Percentiles rank a stretch among this genome's conserved stretches.
phyloP scores from a whole-genome alignment of 2,888 invertebrate species.

The Aspidiotus destructor region DNA sequence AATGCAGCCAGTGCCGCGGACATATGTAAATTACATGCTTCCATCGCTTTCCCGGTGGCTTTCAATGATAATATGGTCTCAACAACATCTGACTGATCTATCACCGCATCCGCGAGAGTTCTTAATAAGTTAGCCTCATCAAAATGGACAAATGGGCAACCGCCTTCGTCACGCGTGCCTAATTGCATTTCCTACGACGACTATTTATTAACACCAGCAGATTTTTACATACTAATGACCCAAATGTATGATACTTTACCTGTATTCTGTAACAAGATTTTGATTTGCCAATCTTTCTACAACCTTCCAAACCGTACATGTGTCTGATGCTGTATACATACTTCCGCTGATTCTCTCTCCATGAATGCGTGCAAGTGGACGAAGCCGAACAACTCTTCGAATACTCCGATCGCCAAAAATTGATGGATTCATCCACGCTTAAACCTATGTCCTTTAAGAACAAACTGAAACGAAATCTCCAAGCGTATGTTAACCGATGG shows the following conservation, averaged over 20 bases:
- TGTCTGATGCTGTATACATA: conserved; percentile 60
- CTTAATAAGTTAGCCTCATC: conserved; percentile 40
- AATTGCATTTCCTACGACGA: conserved; percentile 40
- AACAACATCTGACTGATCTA: conserved; percentile 1
- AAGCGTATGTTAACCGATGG: conserved; percentile 57
- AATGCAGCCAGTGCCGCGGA: background rate
- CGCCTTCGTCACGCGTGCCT: conserved; percentile 48
- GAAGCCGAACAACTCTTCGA: conserved; percentile 39
- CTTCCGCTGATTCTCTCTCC: conserved; percentile 54
- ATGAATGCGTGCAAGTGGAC: conserved; percentile 52
- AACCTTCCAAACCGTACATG: conserved; percentile 61
- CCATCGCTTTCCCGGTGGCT: conserved; percentile 4
- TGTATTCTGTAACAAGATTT: conserved; percentile 53
- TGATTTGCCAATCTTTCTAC: conserved; percentile 52
- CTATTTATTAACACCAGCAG: background rate
- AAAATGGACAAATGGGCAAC: conserved; percentile 55
- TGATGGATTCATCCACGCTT: conserved; percentile 53
- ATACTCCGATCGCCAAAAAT: conserved; percentile 58
- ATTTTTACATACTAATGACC: background rate
- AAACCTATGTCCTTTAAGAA: conserved; percentile 64
- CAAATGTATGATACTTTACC: conserved; percentile 41
- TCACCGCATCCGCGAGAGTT: background rate
- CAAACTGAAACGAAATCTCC: conserved; percentile 55
- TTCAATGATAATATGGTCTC: conserved; percentile 1
- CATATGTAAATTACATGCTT: conserved; percentile 14